Conservation (phyloP, 2,113 vertebrate species). For the Cryptomyrus ogoouensis region DNA sequence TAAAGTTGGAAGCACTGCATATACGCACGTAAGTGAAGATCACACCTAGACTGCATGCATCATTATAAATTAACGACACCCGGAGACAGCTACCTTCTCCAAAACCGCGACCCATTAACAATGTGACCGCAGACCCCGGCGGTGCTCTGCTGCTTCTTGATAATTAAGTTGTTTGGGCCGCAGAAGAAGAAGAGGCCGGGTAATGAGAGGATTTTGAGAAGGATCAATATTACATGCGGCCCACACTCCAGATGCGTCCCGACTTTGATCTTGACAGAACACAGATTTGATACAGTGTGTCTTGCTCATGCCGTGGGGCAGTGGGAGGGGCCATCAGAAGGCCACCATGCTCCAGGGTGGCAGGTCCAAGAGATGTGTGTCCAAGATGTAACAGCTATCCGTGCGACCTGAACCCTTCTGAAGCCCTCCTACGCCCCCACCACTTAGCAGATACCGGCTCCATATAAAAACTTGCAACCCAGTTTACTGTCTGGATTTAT, state of each 20-base stretch:
- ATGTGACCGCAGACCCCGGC: not conserved
- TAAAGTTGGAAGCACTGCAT: not conserved
- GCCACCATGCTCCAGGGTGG: not conserved
- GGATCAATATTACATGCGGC: constrained; percentile 31
- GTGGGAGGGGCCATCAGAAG: constrained; percentile 26
- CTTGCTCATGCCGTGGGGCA: not conserved
- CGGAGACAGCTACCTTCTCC: not conserved
- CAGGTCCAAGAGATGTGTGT: not conserved
- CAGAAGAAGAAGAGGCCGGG: not conserved
- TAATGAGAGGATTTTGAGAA: constrained; percentile 29
- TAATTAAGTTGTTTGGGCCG: constrained; percentile 14
- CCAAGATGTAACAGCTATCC: not conserved
- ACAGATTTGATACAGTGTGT: constrained; percentile 18
- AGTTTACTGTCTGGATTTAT: not conserved
- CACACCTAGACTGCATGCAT: not conserved
- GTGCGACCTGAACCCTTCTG: not conserved
- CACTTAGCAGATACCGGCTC: not conserved
- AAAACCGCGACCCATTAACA: constrained; percentile 3
- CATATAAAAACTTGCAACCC: not conserved
- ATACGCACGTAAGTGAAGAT: not conserved
- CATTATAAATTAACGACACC: constrained; percentile 1
- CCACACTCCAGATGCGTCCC: constrained; percentile 5
- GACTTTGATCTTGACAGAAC: constrained; percentile 31
- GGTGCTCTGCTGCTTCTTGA: not conserved
- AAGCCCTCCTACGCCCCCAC: not conserved